Conservation (phyloP, 1,140 invertebrate genomes). For the Tenebrio molitor region DNA sequence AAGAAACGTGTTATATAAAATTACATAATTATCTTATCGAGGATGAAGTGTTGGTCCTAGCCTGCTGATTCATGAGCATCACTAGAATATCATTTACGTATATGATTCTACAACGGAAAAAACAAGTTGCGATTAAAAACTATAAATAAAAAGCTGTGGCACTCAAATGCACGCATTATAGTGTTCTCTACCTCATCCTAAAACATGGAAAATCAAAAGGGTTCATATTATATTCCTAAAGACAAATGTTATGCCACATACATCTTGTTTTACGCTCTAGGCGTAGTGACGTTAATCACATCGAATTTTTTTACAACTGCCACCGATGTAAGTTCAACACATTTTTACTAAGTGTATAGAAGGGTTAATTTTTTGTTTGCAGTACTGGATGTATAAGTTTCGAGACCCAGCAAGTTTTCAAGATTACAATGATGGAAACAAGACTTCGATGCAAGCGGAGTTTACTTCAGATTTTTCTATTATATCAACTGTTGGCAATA, state of each 20-base stretch:
- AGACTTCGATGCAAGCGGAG: neutral
- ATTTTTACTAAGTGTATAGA: neutral
- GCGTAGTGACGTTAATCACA: neutral
- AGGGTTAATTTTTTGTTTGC: neutral
- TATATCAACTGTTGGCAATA: neutral
- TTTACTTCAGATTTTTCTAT: neutral
- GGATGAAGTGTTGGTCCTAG: too few relatives aligned
- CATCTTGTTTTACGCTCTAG: slow-evolving; percentile 5
- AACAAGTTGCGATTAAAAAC: too few relatives aligned
- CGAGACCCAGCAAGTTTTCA: neutral
- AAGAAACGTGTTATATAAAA: too few relatives aligned
- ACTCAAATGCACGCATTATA: neutral
- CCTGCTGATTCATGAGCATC: too few relatives aligned
- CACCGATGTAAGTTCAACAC: slow-evolving; percentile 15
- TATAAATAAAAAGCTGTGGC: too few relatives aligned
- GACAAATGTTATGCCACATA: neutral
- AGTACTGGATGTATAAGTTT: slow-evolving; percentile 43
- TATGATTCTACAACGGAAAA: too few relatives aligned
- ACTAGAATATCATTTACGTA: too few relatives aligned
- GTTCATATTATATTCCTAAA: neutral
- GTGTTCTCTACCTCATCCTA: too few relatives aligned
- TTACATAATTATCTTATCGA: too few relatives aligned
- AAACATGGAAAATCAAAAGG: neutral
- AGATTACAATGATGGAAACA: neutral
- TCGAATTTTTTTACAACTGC: slow-evolving; percentile 20